These are phyloP conservation scores for Anoura caudifer DNA, from an alignment of 2,113 vertebrate species.

Conservation along the genomic window DNA sequence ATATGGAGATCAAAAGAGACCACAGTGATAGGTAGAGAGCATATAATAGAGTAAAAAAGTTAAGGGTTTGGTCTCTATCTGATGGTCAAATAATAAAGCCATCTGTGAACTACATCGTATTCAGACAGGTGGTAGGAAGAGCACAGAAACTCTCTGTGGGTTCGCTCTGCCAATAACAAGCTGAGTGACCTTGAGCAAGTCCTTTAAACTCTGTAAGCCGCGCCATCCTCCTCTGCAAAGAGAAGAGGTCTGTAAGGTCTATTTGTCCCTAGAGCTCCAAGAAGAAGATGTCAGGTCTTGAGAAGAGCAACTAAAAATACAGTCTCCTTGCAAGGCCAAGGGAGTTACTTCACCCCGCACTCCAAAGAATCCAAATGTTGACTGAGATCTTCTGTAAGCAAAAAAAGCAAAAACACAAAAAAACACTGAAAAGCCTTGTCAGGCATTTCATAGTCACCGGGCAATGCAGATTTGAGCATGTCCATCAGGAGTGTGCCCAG, in stretches of 20 bases:
- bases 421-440: constrained; percentile 1
- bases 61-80: neutral
- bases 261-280: neutral
- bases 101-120: neutral
- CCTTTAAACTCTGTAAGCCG: neutral
- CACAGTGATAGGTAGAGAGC: neutral
- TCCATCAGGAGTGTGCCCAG: constrained; percentile 56
- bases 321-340: neutral
- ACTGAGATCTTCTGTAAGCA: constrained; percentile 34
- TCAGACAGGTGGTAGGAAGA: neutral
- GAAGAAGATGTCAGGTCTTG: neutral
- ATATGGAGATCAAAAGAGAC: constrained; percentile 16
- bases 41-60: neutral
- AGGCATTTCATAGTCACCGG: neutral
- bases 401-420: constrained; percentile 31
- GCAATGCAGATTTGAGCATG: neutral
- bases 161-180: neutral
- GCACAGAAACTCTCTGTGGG: neutral
- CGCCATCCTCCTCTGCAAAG: neutral
- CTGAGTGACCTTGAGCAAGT: constrained; percentile 27
- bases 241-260: neutral
- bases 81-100: neutral
- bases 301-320: constrained; percentile 8
- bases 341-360: neutral
- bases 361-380: constrained; percentile 11